phyloP scores from a whole-genome alignment of 2,113 vertebrate genomes.

The Alaudala cheleensis region DNA sequence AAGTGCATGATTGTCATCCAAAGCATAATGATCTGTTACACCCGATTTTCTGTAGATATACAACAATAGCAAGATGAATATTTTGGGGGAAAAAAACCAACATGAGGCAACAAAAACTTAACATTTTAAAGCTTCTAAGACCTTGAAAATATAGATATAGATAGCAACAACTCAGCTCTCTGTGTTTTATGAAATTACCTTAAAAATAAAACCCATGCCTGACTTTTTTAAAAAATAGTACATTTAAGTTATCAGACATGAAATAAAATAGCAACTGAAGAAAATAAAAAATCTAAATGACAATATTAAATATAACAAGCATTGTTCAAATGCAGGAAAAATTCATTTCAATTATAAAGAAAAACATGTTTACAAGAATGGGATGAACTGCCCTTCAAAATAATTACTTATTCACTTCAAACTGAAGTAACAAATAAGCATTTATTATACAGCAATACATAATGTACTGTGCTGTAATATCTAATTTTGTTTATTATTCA shows the following conservation, averaged over 20 bases:
- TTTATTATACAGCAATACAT: not conserved
- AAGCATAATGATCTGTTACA: conserved; percentile 92
- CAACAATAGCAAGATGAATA: not conserved
- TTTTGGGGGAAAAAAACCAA: not conserved
- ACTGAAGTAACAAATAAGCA: not conserved
- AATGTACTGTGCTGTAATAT: not conserved
- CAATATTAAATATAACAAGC: not conserved
- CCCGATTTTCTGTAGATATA: conserved; percentile 87
- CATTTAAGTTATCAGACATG: not conserved
- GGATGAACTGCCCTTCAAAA: not conserved
- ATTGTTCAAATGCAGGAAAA: not conserved
- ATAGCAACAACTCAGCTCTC: not conserved
- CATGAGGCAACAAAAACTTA: not conserved
- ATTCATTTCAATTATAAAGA: not conserved
- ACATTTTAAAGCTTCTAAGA: not conserved
- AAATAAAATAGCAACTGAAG: not conserved
- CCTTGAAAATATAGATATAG: not conserved
- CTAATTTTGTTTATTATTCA: not conserved
- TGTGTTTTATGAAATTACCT: not conserved
- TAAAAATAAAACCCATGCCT: not conserved
- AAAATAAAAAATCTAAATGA: not conserved
- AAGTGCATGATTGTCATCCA: conserved; percentile 92
- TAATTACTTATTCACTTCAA: not conserved
- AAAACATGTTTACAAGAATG: not conserved
- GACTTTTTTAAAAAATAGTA: not conserved